Evolutionary conservation across 2,888 invertebrate genomes (phyloP), one percentile per base, ranked within the genome.

Genomic region (Drosophila yooni): DNA sequence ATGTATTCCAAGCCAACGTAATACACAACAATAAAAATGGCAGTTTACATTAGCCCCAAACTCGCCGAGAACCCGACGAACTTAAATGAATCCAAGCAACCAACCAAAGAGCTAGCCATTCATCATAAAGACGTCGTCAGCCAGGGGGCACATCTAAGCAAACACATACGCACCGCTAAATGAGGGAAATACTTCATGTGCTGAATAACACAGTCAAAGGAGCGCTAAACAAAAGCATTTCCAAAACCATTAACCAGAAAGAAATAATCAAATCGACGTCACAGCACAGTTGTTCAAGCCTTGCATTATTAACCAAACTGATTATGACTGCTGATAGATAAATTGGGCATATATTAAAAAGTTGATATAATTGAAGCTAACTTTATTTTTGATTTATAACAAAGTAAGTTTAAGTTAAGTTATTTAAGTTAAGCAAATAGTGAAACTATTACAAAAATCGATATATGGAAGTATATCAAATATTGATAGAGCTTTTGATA

Each of bases 1-100:
- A 46, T 63, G n/a, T 33, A 25, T 11, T 66, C 59, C 61, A 61
- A 50, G 36, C 51, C 29, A 53, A 62, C 59, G n/a, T 51, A 65
- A 53, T 27, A 36, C 43, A 56, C 65, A 72, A 70, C 70, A 69
- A 76, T 70, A 74, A 79, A 79, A 71, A 63, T 71, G 79, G 70
- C 73, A 77, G 85, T 80, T 82, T 82, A 84, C 84, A 84, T 82
- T 84, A 82, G 61, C 63, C 67, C 60, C 72, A 72, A 64, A 40
- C 59, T 18, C 2, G 53, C 60, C 48, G 60, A 73, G 59, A 69
- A 61, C 21, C 29, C 15, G 10, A 18, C 46, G 10, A 29, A 25
- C 33, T 46, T 15, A 46, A 62, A 58, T 21, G 33, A 40, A 61
- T 29, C 33, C 25, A 46, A 25, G 46, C 43, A 67, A 72, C 43